phyloP scores from a whole-genome alignment of 2,888 invertebrate genomes.

The Hirtodrosophila histrioides region DNA sequence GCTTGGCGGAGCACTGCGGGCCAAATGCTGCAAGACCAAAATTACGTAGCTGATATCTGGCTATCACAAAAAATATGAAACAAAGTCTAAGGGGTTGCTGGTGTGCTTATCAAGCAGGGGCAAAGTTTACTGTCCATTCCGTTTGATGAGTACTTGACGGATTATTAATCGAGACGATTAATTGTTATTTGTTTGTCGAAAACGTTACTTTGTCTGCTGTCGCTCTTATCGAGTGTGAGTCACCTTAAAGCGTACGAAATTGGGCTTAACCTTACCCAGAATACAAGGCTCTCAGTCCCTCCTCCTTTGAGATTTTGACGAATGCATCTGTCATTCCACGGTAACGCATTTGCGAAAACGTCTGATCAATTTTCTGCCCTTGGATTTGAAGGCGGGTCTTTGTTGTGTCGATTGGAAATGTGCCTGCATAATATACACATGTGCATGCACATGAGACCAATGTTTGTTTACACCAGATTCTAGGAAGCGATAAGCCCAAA shows the following conservation, averaged over 20 bases:
- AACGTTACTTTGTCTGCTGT: background rate
- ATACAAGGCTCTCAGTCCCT: conserved; percentile 94
- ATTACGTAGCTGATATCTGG: conserved; percentile 21
- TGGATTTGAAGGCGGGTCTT: conserved; percentile 97
- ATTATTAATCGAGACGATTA: conserved; percentile 32
- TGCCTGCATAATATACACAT: conserved; percentile 86
- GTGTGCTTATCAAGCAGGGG: conserved; percentile 44
- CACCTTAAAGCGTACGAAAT: conserved; percentile 24
- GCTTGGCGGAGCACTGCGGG: conserved; percentile 96
- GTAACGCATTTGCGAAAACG: conserved; percentile 91
- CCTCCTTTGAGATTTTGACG: conserved; percentile 92
- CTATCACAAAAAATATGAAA: conserved; percentile 24
- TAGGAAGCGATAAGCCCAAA: conserved; percentile 25
- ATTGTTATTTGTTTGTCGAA: conserved; percentile 13
- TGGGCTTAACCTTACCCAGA: conserved; percentile 88
- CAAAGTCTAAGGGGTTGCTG: conserved; percentile 62
- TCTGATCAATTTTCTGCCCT: conserved; percentile 93
- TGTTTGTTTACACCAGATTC: conserved; percentile 64
- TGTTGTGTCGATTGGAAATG: conserved; percentile 98
- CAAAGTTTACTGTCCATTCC: conserved; percentile 54
- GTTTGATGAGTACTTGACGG: conserved; percentile 30
- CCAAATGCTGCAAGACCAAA: conserved; percentile 88
- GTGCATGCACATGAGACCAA: conserved; percentile 18
- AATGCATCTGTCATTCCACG: conserved; percentile 97
- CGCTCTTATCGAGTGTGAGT: conserved; percentile 4